Evolutionary conservation across 2,888 invertebrate genomes (phyloP).

Genomic region (Drosophila meridiana): DNA sequence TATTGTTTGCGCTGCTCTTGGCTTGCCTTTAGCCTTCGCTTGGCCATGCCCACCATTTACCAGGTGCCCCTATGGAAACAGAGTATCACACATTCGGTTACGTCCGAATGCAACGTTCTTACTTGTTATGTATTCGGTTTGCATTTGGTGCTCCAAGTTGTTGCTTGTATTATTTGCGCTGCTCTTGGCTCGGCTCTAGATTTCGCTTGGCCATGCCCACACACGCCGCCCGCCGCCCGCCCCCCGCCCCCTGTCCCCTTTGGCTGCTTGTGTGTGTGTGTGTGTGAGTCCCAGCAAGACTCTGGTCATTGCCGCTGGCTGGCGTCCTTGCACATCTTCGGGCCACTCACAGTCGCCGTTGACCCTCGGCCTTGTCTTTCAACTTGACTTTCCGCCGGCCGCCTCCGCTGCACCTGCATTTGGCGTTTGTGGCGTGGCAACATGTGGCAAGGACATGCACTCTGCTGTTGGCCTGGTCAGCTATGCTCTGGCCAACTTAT

Average conservation of each 20-base stretch:
- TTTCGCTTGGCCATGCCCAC: neutral
- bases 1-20: no score
- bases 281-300: constrained; percentile 44
- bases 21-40: no score
- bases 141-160: constrained; percentile 32
- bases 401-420: constrained; percentile 53
- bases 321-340: constrained; percentile 40
- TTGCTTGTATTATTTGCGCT: constrained; percentile 38
- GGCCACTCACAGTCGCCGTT: constrained; percentile 44
- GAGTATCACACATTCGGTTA: no score
- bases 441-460: constrained; percentile 50
- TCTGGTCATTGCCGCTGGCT: constrained; percentile 46
- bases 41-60: no score
- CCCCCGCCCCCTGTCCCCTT: neutral
- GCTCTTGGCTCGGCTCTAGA: constrained; percentile 19
- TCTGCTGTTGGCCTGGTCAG: constrained; percentile 5
- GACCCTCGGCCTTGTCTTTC: constrained; percentile 73
- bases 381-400: constrained; percentile 70
- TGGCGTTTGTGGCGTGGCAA: constrained; percentile 74
- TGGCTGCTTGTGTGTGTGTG: constrained; percentile 40
- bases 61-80: no score
- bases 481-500: constrained; percentile 19
- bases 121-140: neutral
- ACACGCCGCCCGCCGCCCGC: neutral
- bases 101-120: no score